Evolutionary conservation across 2,113 vertebrate species (phyloP).

Genomic region (Pterophyllum scalare): DNA sequence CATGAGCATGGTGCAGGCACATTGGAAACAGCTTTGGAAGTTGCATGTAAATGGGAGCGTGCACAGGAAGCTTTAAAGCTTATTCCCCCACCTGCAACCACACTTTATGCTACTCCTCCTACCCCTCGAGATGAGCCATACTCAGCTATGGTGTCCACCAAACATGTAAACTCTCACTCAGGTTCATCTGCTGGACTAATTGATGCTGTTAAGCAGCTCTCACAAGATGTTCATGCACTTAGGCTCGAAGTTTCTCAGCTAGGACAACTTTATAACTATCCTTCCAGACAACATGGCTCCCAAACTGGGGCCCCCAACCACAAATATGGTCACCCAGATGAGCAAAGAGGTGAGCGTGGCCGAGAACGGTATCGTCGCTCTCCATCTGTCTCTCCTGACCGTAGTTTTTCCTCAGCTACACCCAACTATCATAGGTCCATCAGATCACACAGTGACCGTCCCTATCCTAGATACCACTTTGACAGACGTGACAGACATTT

Average conservation of each 20-base stretch:
- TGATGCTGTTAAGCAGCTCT: neutral
- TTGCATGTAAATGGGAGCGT: no score
- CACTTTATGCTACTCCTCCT: neutral
- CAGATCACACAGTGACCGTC: no score
- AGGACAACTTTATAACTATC: no score
- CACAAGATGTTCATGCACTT: no score
- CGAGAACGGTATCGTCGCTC: neutral
- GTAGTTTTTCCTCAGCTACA: neutral
- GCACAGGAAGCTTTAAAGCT: no score
- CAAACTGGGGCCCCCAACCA: neutral
- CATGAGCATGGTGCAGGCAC: no score
- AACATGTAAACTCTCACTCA: neutral
- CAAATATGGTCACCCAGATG: neutral
- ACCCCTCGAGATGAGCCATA: neutral
- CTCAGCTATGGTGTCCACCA: neutral
- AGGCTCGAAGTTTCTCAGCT: no score
- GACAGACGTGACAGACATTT: no score
- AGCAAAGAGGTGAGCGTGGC: neutral
- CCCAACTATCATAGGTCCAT: neutral
- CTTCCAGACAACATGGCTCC: neutral
- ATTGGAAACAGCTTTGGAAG: no score
- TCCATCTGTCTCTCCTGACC: neutral
- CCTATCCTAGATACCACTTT: no score
- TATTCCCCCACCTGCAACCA: no score
- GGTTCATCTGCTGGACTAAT: neutral